Evolutionary conservation across 2,113 vertebrate species (phyloP), one percentile per base, ranked within the genome.

Genomic region (Sterrhoptilus dennistouni): DNA sequence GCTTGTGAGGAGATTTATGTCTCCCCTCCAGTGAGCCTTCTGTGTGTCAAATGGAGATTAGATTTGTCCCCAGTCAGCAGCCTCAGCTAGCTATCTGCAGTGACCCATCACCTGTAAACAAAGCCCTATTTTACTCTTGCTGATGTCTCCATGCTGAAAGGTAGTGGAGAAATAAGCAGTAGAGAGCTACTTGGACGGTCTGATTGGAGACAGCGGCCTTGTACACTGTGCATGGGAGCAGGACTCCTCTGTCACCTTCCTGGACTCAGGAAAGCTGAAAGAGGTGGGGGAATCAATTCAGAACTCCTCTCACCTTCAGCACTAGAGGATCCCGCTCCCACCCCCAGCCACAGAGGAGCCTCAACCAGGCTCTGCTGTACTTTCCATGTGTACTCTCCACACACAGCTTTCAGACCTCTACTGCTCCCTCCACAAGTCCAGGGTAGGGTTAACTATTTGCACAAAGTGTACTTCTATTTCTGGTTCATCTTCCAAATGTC

Each of bases 1-100:
- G 3, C 10, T 83, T 69, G 4, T 29, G 53, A 60, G 27, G 36
- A 33, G 12, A 50, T 24, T 24, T 50, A 24, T 0, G 0, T 25
- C 23, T 64, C 6, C 15, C 6, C 21, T 56, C 13, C 40, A 72
- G 18, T 16, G 13, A 87, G 10, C 16, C 10, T 14, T 16, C 25
- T n/a, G 7, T 27, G 17, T 52, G 42, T 69, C 9, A 1, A 1
- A 4, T 56, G 16, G 14, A 28, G 33, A 52, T 23, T 35, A 17
- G n/a, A 44, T 47, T 70, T 6, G 3, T 9, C 5, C 28, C 52
- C 12, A 33, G 3, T 19, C 40, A 38, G 53, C 8, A 65, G 2
- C n/a, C 49, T 61, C 42, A 47, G 19, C 7, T 16, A 6, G 23
- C 36, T 25, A 53, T 44, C 8, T 72, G n/a, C 40, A 42, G 59